Evolutionary conservation across 2,888 invertebrate genomes (phyloP).

Genomic region (Thymelicus acteon): DNA sequence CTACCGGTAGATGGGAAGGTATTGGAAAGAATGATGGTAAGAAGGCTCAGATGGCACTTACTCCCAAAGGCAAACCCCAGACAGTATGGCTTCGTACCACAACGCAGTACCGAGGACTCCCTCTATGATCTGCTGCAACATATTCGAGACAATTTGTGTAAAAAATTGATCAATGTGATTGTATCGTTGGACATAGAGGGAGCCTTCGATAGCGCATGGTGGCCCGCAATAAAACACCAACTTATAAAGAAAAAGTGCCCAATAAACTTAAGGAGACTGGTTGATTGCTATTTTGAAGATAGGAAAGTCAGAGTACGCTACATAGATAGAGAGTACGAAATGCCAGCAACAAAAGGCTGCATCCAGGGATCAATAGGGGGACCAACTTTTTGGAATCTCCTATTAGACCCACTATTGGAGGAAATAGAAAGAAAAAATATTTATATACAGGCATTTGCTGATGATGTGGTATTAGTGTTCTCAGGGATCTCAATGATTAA

Average conservation of each 20-base stretch:
- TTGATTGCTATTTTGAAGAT: not conserved
- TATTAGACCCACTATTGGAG: not conserved
- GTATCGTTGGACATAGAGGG: too few species aligned
- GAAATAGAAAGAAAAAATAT: too few species aligned
- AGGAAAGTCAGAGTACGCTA: not conserved
- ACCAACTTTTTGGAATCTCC: not conserved
- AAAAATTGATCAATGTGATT: not conserved
- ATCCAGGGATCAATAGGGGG: constrained; percentile 3
- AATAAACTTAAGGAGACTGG: not conserved
- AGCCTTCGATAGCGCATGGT: too few species aligned
- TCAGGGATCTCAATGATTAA: not conserved
- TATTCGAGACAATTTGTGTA: not conserved
- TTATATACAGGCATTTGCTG: not conserved
- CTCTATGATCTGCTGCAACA: constrained; percentile 38
- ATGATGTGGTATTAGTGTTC: not conserved
- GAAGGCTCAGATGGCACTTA: constrained; percentile 32
- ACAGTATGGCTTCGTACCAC: constrained; percentile 43
- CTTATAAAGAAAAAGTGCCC: too few species aligned
- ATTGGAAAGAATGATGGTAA: constrained; percentile 34
- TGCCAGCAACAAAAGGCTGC: not conserved
- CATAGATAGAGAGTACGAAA: not conserved
- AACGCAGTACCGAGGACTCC: constrained; percentile 16
- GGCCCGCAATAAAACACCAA: too few species aligned
- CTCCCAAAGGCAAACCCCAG: constrained; percentile 27
- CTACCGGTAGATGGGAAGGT: constrained; percentile 12